A percentile compares a stretch with the other conserved stretches of the same genome.
phyloP scores from a whole-genome alignment of 2,113 vertebrate genomes.

The Urocynchramus pylzowi region DNA sequence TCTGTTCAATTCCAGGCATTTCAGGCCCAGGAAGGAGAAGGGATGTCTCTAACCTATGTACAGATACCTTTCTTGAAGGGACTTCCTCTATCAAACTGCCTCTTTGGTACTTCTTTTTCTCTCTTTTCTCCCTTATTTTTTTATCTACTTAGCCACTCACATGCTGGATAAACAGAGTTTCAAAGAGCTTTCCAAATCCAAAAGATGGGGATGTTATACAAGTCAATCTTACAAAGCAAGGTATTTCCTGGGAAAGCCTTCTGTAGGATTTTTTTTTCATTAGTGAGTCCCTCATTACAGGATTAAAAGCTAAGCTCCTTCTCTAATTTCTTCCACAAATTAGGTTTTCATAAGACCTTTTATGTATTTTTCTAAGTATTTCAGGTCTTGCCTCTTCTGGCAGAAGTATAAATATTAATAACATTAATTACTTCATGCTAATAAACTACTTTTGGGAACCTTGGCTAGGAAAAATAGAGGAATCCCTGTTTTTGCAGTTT shows the following conservation, averaged over 20 bases:
- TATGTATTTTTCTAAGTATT: not conserved
- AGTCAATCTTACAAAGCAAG: not conserved
- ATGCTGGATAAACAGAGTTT: not conserved
- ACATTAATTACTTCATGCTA: not conserved
- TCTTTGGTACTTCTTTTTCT: not conserved
- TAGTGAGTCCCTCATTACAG: conserved; percentile 6
- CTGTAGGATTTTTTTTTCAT: conserved; percentile 40
- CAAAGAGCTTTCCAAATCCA: not conserved
- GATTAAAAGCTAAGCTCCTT: conserved; percentile 58
- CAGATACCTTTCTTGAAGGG: not conserved
- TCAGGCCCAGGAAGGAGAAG: not conserved
- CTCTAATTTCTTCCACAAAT: conserved; percentile 20
- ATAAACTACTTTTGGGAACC: not conserved
- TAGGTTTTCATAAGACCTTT: conserved; percentile 23
- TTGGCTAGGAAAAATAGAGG: not conserved
- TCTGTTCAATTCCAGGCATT: not conserved
- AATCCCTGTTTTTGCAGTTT: not conserved
- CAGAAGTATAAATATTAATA: not conserved
- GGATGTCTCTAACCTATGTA: not conserved
- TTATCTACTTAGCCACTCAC: not conserved
- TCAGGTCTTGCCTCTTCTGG: not conserved
- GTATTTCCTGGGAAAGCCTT: conserved; percentile 33
- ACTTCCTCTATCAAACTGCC: not conserved
- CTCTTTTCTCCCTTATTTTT: not conserved
- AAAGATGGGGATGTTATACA: not conserved